These are phyloP conservation scores for Dolichomitus sp. DNA, from an alignment of 2,888 invertebrate genomes.

Conservation along the genomic window DNA sequence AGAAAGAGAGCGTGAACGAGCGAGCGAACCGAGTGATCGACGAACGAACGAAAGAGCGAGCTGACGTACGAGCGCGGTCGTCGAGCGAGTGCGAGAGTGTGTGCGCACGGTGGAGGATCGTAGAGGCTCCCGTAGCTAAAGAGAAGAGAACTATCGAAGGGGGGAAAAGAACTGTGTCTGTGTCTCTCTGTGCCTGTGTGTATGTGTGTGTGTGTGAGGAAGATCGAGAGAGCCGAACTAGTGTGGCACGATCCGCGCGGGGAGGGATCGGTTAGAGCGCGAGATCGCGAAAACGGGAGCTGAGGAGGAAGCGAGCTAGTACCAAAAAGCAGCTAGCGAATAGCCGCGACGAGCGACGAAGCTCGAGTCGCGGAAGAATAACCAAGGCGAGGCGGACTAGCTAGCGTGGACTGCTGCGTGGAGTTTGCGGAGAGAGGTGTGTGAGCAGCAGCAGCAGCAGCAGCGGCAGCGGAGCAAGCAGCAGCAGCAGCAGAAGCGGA, in stretches of 20 bases:
- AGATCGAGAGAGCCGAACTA: conserved; percentile 21
- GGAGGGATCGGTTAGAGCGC: conserved; percentile 25
- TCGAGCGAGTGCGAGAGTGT: conserved; percentile 8
- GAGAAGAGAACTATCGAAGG: conserved; percentile 7
- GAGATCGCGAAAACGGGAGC: conserved; percentile 25
- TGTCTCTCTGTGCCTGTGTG: not conserved
- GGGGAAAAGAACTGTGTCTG: not conserved
- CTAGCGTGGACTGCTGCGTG: conserved; percentile 54
- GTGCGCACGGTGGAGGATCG: conserved; percentile 16
- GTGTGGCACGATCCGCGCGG: conserved; percentile 8
- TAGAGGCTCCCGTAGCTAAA: not conserved
- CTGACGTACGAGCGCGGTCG: conserved; percentile 3
- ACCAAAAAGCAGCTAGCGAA: not conserved
- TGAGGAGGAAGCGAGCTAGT: not conserved
- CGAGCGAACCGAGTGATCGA: conserved; percentile 29
- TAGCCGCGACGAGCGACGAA: conserved; percentile 16
- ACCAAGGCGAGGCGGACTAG: not conserved
- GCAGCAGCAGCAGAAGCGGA: conserved; percentile 19
- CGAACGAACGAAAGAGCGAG: conserved; percentile 4
- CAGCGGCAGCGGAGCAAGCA: not conserved
- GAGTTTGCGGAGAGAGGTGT: conserved; percentile 40
- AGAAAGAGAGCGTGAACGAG: conserved; percentile 35
- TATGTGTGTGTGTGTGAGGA: conserved; percentile 14
- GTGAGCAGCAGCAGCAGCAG: conserved; percentile 10
- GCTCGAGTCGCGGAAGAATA: conserved; percentile 14